Evolutionary conservation across 2,888 invertebrate species (phyloP), one percentile per base, ranked within the genome.

Genomic region (Pheosia gnoma): DNA sequence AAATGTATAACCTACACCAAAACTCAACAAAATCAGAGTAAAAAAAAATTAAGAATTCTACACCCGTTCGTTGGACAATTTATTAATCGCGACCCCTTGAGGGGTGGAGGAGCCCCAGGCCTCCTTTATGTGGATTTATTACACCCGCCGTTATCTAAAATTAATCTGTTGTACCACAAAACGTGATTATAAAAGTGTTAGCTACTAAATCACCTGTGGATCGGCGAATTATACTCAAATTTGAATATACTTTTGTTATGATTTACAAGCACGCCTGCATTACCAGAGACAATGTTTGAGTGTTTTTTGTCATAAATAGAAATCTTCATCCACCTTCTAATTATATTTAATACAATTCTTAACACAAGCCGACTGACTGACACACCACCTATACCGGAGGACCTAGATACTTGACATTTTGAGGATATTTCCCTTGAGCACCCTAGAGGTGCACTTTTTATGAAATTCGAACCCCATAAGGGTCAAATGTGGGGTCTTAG

Each of bases 61-160:
- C 13, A 56, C 13, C 25, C 41, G 41, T 41, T 7, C n/a, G 56
- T 56, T 41, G 41, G 56, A 56, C 56, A 56, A 56, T 56, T 56
- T 41, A 56, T 56, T 54, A 54, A 54, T 41, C 56, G n/a, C 37
- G 38, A 37, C 13, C 41, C 56, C 56, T 41, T 9, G 8, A 53
- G 36, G 13, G n/a, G 11, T 4, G 13, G 5, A 6, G 39, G 39
- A 9, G 5, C 56, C 56, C 53, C 53, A 37, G 10, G 3, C 56
- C 56, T 41, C 2, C 56, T 56, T 56, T 56, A 59, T 41, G 25
- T n/a, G 57, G 67, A 70, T 70, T 70, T 66, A 70, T 66, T 59
- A 63, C 60, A 56, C 61, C 53, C 59, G 58, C 53, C 63, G 69
- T 70, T 72, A 75, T 75, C 75, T 70, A 49, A 72, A 72, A 71